These are phyloP conservation scores for Pholis gunnellus DNA, from an alignment of 2,113 vertebrate genomes.

Conservation along the genomic window DNA sequence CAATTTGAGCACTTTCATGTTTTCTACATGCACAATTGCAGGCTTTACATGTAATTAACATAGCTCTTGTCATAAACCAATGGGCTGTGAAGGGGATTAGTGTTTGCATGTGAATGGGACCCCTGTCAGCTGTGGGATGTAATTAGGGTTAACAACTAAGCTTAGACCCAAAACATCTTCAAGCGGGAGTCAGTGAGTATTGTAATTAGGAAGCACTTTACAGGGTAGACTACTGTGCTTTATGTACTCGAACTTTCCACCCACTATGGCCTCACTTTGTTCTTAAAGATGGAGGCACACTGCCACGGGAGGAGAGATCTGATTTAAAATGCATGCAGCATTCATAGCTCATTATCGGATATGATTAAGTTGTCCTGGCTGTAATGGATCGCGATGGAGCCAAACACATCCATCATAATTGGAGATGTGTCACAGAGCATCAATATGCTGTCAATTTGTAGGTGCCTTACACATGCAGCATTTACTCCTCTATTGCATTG, in stretches of 20 bases:
- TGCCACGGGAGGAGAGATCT: constrained; percentile 19
- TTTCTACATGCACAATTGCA: constrained; percentile 65
- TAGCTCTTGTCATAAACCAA: constrained; percentile 71
- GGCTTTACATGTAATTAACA: constrained; percentile 77
- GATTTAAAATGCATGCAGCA: constrained; percentile 28
- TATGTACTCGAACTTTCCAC: constrained; percentile 50
- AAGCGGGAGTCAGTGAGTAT: constrained; percentile 58
- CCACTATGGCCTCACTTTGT: constrained; percentile 38
- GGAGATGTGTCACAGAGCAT: constrained; percentile 52
- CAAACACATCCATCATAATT: constrained; percentile 59
- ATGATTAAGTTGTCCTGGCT: constrained; percentile 52
- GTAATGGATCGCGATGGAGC: constrained; percentile 40
- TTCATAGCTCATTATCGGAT: constrained; percentile 50
- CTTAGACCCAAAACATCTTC: constrained; percentile 71
- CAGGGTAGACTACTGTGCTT: constrained; percentile 35
- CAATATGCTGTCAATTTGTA: constrained; percentile 42
- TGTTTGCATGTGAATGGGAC: constrained; percentile 75
- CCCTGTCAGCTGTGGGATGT: constrained; percentile 70
- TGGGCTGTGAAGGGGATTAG: constrained; percentile 72
- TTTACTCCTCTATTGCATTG: background rate
- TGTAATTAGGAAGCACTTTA: constrained; percentile 66
- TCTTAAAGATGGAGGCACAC: background rate
- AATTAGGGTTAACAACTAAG: constrained; percentile 77
- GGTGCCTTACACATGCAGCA: background rate
- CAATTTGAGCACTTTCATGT: constrained; percentile 64